Evolutionary conservation across 2,113 vertebrate species (phyloP).

Genomic region (Catharus fuscescens): DNA sequence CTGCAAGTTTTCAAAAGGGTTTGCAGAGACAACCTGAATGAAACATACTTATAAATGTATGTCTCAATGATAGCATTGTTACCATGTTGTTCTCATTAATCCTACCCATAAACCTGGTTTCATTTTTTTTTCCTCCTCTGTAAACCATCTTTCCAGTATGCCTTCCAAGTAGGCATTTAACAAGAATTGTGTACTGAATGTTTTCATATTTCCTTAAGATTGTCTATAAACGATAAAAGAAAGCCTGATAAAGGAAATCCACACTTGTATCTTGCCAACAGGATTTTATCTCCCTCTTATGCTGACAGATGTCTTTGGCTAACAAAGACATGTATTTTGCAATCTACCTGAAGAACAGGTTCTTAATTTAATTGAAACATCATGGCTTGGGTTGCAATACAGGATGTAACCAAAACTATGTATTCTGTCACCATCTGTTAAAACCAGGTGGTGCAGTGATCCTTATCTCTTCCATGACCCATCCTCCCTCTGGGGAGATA

Average conservation of each 20-base stretch:
- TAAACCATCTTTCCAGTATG: background rate
- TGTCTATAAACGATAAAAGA: background rate
- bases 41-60: background rate
- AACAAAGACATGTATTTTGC: background rate
- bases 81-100: background rate
- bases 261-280: background rate
- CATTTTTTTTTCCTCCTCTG: background rate
- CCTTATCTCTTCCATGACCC: too few species aligned
- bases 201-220: background rate
- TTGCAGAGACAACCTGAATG: background rate
- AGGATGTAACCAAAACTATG: too few species aligned
- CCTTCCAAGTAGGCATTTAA: background rate
- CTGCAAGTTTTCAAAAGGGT: background rate
- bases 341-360: background rate
- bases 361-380: background rate
- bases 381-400: too few species aligned
- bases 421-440: too few species aligned
- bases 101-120: background rate
- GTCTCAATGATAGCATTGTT: rapidly evolving
- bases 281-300: background rate
- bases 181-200: background rate
- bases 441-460: too few species aligned
- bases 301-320: background rate
- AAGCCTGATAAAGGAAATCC: background rate
- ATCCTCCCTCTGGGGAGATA: too few species aligned